Conservation (phyloP, 1,140 invertebrate genomes). For the Eupristina koningsbergeri region DNA sequence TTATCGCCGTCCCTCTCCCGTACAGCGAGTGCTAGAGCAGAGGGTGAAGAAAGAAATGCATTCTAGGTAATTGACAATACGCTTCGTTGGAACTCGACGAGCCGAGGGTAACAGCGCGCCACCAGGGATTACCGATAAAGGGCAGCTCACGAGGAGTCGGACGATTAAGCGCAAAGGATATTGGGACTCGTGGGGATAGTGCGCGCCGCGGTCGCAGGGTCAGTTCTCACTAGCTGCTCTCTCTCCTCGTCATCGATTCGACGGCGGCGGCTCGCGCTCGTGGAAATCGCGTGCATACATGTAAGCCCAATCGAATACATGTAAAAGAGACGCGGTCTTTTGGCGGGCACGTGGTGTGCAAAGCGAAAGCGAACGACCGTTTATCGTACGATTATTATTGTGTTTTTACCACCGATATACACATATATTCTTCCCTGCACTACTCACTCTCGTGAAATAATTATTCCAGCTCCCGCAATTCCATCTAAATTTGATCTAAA, state of each 20-base stretch:
- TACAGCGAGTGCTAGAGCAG: neutral
- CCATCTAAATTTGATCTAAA: neutral
- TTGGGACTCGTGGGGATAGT: too few relatives aligned
- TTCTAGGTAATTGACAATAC: neutral
- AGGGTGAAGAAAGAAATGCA: neutral
- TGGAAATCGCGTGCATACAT: conserved; percentile 13
- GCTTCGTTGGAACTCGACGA: neutral
- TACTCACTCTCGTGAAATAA: neutral
- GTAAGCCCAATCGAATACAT: conserved; percentile 23
- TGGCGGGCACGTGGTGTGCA: conserved; percentile 67
- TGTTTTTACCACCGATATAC: too few relatives aligned
- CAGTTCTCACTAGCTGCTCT: neutral
- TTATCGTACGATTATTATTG: too few relatives aligned
- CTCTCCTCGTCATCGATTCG: conserved; percentile 33
- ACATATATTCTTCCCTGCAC: too few relatives aligned
- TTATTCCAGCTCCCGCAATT: neutral
- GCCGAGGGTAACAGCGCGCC: neutral
- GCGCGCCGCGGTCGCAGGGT: too few relatives aligned
- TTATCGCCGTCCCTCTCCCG: neutral
- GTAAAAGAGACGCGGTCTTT: conserved; percentile 63
- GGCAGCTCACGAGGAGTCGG: too few relatives aligned
- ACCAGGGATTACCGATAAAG: too few relatives aligned
- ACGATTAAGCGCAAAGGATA: too few relatives aligned
- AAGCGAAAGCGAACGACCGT: conserved; percentile 42
- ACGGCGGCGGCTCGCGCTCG: neutral